These are phyloP conservation scores for Columba livia DNA, from an alignment of 2,113 vertebrate genomes.

Conservation along the genomic window DNA sequence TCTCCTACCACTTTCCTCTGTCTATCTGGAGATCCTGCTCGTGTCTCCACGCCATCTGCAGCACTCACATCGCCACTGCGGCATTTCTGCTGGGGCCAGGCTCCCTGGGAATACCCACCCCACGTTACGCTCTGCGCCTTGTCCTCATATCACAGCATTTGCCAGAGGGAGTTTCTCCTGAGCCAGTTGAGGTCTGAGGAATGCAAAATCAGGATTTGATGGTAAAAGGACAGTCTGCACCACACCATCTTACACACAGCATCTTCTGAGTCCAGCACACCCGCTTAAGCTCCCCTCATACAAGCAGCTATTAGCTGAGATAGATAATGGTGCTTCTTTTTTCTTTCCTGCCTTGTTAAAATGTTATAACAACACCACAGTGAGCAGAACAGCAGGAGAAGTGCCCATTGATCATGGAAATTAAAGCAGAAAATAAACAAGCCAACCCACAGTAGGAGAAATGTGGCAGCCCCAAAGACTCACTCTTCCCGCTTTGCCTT, in stretches of 20 bases:
- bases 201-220: not conserved
- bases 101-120: not conserved
- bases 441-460: not conserved
- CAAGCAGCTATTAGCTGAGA: not conserved
- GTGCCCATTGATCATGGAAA: not conserved
- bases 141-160: not conserved
- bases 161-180: not conserved
- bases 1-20: not conserved
- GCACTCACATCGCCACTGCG: fast-evolving
- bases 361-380: not conserved
- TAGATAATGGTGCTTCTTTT: not conserved
- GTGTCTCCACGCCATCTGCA: not conserved
- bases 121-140: not conserved
- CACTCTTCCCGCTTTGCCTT: not conserved
- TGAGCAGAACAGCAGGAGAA: not conserved
- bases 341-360: not conserved
- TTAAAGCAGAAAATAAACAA: not conserved
- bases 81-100: not conserved
- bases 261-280: not conserved
- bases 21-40: not conserved
- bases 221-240: not conserved
- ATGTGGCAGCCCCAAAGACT: not conserved
- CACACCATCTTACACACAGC: not conserved
- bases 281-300: fast-evolving
- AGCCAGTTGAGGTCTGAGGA: not conserved